Evolutionary conservation across 2,113 vertebrate genomes (phyloP), one percentile per base, ranked within the genome.

Genomic region (Fukomys damarensis): DNA sequence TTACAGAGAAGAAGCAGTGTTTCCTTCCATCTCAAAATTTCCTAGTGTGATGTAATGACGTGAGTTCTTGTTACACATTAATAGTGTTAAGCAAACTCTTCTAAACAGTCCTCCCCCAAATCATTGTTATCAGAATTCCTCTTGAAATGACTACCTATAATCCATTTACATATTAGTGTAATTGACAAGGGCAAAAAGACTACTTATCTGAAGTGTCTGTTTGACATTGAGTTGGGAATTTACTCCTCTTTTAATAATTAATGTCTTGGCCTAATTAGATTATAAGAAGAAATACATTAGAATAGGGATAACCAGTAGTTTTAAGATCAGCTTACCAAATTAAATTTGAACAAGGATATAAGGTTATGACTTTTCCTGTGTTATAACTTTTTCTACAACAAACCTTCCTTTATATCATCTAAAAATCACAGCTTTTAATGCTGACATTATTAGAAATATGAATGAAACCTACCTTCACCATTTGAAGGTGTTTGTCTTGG

Each of bases 1-100:
- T 82, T 61, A 12, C 72, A 95, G 86, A 93, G 63, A 77, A 94
- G 77, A 94, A 56, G 32, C 81, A 86, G 41, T 32, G 22, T 59
- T 92, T 94, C 70, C 30, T 95, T 93, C 93, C 79, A 90, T 96
- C 91, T 97, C 79, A 80, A 97, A 91, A 91, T 93, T 84, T 92
- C 63, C 77, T 93, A 85, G 80, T 95, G 38, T 80, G 91, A 96
- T 80, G 77, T 92, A 84, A 83, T 97, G 85, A 80, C 70, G 88
- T 74, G 82, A 86, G 88, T 91, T 87, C 86, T 85, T 12, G 28
- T 95, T 96, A 92, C 96, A 97, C 28, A 85, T 95, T 96, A 94
- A 90, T 92, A 24, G 4, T n/a, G 9, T 74, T 94, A 77, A 87
- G 72, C 4, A 91, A 54, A 84, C n/a, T 86, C 19, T 38, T 91